Evolutionary conservation across 2,888 invertebrate species (phyloP).

Genomic region (Camptogramma bilineatum): DNA sequence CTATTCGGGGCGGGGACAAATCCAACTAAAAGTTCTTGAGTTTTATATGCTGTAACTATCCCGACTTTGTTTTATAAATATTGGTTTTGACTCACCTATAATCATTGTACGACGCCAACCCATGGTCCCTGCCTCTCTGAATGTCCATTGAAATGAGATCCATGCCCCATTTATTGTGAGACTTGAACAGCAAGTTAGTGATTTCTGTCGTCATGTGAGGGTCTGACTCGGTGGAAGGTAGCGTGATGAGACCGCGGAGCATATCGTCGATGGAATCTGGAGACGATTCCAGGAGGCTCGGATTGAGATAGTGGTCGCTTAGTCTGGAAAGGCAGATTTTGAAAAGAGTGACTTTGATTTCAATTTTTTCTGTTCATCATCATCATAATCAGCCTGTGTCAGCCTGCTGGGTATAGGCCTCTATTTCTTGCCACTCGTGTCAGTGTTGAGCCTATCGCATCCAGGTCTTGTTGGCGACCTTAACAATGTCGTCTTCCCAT

Average conservation of each 20-base stretch:
- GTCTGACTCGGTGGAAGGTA: slow-evolving; percentile 85
- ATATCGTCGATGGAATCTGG: slow-evolving; percentile 81
- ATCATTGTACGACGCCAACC: slow-evolving; percentile 87
- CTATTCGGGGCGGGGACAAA: too few species aligned
- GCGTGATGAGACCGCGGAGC: slow-evolving; percentile 82
- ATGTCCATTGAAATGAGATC: slow-evolving; percentile 88
- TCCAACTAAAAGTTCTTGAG: too few species aligned
- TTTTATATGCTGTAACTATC: too few species aligned
- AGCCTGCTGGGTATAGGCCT: too few species aligned
- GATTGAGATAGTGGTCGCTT: slow-evolving; percentile 85
- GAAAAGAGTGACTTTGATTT: too few species aligned
- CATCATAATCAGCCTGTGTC: too few species aligned
- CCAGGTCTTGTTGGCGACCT: too few species aligned
- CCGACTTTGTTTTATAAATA: too few species aligned
- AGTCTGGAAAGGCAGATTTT: slow-evolving; percentile 59
- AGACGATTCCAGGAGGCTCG: slow-evolving; percentile 80
- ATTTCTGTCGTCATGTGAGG: slow-evolving; percentile 81
- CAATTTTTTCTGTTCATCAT: too few species aligned
- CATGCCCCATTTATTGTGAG: slow-evolving; percentile 80
- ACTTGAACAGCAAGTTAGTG: slow-evolving; percentile 79
- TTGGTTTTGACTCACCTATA: slow-evolving; percentile 80
- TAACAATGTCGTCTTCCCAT: too few species aligned
- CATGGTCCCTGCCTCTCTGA: slow-evolving; percentile 88
- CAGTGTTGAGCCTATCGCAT: too few species aligned
- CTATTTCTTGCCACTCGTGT: too few species aligned